phyloP scores from a whole-genome alignment of 2,888 invertebrate genomes.

The Campaea margaritaria region DNA sequence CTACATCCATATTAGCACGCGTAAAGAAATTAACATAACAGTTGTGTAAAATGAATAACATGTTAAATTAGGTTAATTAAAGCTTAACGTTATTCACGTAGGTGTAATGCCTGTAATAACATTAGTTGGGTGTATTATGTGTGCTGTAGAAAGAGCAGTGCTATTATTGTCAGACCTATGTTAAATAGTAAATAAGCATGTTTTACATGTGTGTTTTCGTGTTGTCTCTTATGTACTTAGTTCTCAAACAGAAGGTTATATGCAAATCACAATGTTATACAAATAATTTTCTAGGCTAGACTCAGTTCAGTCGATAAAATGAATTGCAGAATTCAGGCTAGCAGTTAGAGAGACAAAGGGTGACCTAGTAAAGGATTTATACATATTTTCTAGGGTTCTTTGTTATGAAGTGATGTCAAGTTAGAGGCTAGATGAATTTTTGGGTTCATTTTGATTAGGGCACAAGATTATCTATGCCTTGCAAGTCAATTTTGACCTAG shows the following conservation, averaged over 20 bases:
- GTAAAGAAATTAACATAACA: conserved; percentile 31
- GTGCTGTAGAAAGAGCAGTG: conserved; percentile 1
- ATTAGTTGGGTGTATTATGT: conserved; percentile 7
- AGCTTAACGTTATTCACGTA: conserved; percentile 4
- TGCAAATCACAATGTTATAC: conserved; percentile 19
- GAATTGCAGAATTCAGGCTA: conserved; percentile 14
- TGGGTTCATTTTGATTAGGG: too few species aligned
- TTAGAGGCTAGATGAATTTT: too few species aligned
- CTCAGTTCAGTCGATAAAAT: conserved; percentile 6
- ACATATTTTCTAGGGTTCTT: not conserved
- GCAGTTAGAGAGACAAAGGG: too few species aligned
- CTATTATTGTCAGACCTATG: conserved; percentile 9
- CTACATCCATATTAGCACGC: conserved; percentile 20
- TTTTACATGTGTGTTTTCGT: conserved; percentile 1
- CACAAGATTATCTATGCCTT: too few species aligned
- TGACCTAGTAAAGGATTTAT: too few species aligned
- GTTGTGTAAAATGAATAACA: conserved; percentile 20
- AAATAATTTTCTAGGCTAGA: not conserved
- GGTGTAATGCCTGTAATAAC: not conserved
- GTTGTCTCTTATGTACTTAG: conserved; percentile 3
- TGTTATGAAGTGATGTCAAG: too few species aligned
- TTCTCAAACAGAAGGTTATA: conserved; percentile 15
- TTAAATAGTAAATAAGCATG: conserved; percentile 6
- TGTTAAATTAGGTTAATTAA: conserved; percentile 15
- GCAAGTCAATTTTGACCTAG: too few species aligned